Evolutionary conservation across 2,888 invertebrate genomes (phyloP).

Genomic region (Hipparchia sbordonii): DNA sequence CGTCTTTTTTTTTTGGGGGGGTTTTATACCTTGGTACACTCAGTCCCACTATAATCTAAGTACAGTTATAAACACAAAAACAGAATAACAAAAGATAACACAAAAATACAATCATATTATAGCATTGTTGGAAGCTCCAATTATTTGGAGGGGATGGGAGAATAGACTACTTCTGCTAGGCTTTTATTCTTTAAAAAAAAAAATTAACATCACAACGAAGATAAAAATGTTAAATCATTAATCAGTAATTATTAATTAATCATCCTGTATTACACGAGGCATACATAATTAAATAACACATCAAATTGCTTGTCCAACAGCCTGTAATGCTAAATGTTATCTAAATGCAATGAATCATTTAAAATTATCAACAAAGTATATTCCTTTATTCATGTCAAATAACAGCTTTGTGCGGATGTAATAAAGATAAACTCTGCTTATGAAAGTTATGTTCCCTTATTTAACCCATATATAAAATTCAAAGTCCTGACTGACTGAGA

Average conservation of each 20-base stretch:
- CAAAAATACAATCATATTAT: too few species aligned
- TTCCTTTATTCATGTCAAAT: neutral
- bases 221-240: neutral
- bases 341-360: constrained; percentile 15
- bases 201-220: neutral
- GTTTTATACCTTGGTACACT: too few species aligned
- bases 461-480: neutral
- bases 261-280: too few species aligned
- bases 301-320: constrained; percentile 1
- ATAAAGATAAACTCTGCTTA: neutral
- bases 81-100: too few species aligned
- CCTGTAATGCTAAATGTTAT: neutral
- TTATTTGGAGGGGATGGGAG: too few species aligned
- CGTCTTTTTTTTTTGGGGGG: too few species aligned
- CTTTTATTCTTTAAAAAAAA: neutral
- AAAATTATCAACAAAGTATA: neutral
- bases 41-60: too few species aligned
- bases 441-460: neutral
- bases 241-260: neutral
- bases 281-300: constrained; percentile 1
- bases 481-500: neutral
- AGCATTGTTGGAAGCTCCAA: too few species aligned
- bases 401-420: neutral
- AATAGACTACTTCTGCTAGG: too few species aligned
- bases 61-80: too few species aligned